Conservation (phyloP, 2,797 vertebrate genomes). For the Alauda arvensis region DNA sequence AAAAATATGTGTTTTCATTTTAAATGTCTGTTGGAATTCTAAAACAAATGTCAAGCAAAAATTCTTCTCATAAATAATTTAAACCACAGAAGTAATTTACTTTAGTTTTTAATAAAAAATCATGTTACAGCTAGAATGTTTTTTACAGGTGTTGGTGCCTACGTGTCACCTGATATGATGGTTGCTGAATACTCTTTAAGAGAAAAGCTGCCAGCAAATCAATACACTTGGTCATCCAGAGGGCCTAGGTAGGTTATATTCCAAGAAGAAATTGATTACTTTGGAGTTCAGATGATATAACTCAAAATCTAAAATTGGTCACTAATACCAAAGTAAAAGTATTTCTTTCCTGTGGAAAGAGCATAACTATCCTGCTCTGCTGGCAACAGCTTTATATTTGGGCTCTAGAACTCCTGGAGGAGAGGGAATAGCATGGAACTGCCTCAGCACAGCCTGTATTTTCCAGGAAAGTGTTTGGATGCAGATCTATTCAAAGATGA, state of each 20-base stretch:
- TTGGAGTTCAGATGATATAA: not conserved
- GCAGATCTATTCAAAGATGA: not conserved
- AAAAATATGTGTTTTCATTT: not conserved
- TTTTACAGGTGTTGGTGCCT: conserved; percentile 90
- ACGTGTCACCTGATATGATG: conserved; percentile 99
- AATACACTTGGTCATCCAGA: conserved; percentile 97
- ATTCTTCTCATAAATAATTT: not conserved
- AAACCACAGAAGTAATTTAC: not conserved
- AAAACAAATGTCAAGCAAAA: not conserved
- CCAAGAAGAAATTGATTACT: not conserved
- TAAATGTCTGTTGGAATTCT: not conserved
- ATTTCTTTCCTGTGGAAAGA: not conserved
- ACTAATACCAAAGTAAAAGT: not conserved
- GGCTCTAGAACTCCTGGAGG: not conserved
- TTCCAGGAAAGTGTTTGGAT: not conserved
- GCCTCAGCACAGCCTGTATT: not conserved
- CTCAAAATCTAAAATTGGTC: not conserved
- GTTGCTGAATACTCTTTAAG: conserved; percentile 95
- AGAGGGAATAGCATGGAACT: not conserved
- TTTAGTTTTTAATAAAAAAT: not conserved
- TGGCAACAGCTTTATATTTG: not conserved
- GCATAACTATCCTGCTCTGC: not conserved
- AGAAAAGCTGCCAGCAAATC: conserved; percentile 96
- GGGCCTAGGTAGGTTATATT: conserved; percentile 79
- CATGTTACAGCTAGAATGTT: not conserved